Evolutionary conservation across 2,888 invertebrate genomes (phyloP).

Genomic region (Teleogryllus oceanicus): DNA sequence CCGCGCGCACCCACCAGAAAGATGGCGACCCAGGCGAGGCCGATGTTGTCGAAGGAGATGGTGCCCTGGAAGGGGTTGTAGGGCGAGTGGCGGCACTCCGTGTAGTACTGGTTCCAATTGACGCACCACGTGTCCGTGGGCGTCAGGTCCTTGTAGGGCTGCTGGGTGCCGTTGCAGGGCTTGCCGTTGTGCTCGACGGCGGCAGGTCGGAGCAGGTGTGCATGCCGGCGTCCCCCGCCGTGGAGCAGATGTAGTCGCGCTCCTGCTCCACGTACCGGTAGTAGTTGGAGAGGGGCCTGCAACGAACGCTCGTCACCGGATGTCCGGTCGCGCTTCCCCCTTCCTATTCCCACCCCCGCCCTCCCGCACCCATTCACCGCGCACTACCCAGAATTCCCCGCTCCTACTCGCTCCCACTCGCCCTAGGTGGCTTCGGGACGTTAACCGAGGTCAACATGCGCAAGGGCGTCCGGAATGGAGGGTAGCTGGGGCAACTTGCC

Average conservation of each 20-base stretch:
- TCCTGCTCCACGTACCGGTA: constrained; percentile 79
- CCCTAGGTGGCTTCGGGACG: too few relatives aligned
- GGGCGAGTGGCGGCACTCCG: constrained; percentile 86
- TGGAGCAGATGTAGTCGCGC: constrained; percentile 96
- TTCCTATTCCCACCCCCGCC: neutral
- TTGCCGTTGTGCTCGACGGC: constrained; percentile 65
- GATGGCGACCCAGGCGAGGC: constrained; percentile 99
- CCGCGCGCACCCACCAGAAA: constrained; percentile 77
- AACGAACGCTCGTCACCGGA: neutral
- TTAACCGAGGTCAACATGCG: too few relatives aligned
- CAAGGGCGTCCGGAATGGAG: too few relatives aligned
- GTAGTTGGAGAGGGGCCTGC: constrained; percentile 66
- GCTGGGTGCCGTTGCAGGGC: constrained; percentile 73
- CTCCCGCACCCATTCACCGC: neutral
- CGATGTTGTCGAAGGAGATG: constrained; percentile 99
- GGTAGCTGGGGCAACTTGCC: too few relatives aligned
- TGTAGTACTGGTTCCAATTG: constrained; percentile 99
- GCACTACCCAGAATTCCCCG: too few relatives aligned
- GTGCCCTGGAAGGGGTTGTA: constrained; percentile 98
- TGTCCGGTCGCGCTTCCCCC: neutral
- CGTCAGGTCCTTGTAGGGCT: constrained; percentile 57
- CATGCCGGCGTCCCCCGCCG: constrained; percentile 91
- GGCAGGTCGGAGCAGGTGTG: constrained; percentile 84
- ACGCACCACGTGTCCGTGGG: constrained; percentile 79
- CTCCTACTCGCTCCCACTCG: too few relatives aligned